Evolutionary conservation across 1,140 invertebrate species (phyloP), one percentile per base, ranked within the genome.

Genomic region (Papilio aristodemus): DNA sequence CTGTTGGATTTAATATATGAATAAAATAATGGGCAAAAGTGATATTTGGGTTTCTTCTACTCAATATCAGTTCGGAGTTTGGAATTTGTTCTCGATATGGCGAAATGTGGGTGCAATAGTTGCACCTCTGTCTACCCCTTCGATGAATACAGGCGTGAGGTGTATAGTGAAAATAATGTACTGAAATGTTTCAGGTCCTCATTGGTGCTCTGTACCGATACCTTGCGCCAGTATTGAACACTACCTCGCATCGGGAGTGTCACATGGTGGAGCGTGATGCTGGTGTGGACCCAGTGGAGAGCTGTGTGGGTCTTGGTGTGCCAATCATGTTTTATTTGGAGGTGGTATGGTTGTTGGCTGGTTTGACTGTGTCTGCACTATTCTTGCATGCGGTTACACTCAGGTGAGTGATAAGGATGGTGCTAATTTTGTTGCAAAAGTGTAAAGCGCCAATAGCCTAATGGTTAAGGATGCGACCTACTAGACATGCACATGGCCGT

Each of bases 221-320:
- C 60, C 75, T 86, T 0, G 81, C 83, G 57, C 85, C 84, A 0
- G 77, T 70, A 41, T n/a, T 90, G 9, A 90, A 86, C 64, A 78
- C 67, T 3, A 71, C 81, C 0, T 10, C 64, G 0, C 54, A 80
- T 36, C 68, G 69, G n/a, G 69, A 87, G 69, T 90, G 87, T 27
- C 83, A 86, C 59, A 66, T 79, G 58, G 80, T 89, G 5, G 72
- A 79, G 46, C 59, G 87, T 3, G 84, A 81, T 0, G 71, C 70
- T 0, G 79, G 71, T 0, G 66, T 80, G 11, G 64, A 63, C 0
- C 79, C 86, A 0, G 93, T 97, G 1, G 92, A 93, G 71, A 97
- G 96, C 76, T 97, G 96, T 85, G 95, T 95, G 80, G 96, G 96
- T n/a, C 74, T 96, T 5, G 94, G 94, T 9, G 94, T 96, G 66